Conservation (phyloP, 2,797 vertebrate genomes). For the Melanotaenia boesemani region DNA sequence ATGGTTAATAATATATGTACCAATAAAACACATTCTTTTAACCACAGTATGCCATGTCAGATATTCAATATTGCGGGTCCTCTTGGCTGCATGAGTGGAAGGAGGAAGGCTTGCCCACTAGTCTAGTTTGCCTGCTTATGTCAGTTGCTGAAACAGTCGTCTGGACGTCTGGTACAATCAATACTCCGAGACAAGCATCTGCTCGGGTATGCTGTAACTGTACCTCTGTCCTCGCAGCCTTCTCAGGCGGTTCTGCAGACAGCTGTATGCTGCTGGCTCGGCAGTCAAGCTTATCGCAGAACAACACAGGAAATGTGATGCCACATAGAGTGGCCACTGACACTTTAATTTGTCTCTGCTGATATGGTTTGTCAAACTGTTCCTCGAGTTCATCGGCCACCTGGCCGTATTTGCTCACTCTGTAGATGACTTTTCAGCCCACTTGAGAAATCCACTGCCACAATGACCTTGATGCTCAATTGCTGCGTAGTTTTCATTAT, state of each 20-base stretch:
- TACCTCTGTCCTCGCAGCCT: slow-evolving; percentile 37
- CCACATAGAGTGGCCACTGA: slow-evolving; percentile 39
- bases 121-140: slow-evolving; percentile 10
- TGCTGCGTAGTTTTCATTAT: slow-evolving; percentile 50
- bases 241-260: slow-evolving; percentile 41
- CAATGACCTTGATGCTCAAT: slow-evolving; percentile 69
- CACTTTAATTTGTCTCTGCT: slow-evolving; percentile 71
- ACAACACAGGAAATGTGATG: slow-evolving; percentile 63
- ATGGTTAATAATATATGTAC: not conserved
- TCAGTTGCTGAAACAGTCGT: slow-evolving; percentile 42
- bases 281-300: slow-evolving; percentile 49
- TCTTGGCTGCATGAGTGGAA: not conserved
- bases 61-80: slow-evolving; percentile 12
- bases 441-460: slow-evolving; percentile 51
- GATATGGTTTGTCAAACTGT: slow-evolving; percentile 69
- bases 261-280: slow-evolving; percentile 32
- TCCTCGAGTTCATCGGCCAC: slow-evolving; percentile 64
- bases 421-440: slow-evolving; percentile 42
- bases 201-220: slow-evolving; percentile 61
- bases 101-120: slow-evolving; percentile 3
- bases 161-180: slow-evolving; percentile 61
- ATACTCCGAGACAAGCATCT: slow-evolving; percentile 64
- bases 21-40: slow-evolving; percentile 1
- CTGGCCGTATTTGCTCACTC: slow-evolving; percentile 54
- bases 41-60: slow-evolving; percentile 25